phyloP scores from a whole-genome alignment of 64 coral and sea anemone genomes.

The Stichodactyla helianthus region DNA sequence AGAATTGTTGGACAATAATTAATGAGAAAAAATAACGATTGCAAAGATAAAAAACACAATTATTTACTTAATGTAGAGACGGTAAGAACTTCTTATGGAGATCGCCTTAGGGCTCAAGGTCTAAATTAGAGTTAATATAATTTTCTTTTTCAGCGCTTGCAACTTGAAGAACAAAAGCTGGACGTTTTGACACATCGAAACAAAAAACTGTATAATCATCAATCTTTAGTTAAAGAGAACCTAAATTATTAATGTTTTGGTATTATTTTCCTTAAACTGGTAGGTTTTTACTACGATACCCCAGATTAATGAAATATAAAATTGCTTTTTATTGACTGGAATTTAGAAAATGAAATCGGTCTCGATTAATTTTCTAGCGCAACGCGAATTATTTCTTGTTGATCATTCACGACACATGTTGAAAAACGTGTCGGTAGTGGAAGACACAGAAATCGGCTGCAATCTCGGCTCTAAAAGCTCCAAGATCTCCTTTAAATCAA shows the following conservation, averaged over 20 bases:
- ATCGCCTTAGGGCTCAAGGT: not conserved
- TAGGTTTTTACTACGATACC: not conserved
- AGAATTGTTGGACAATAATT: not conserved
- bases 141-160: not conserved
- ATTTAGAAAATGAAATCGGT: not conserved
- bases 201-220: too few species aligned
- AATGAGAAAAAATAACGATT: not conserved
- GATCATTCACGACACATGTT: not conserved
- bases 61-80: conserved; percentile 2
- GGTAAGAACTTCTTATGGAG: not conserved
- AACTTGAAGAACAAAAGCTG: not conserved
- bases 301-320: not conserved
- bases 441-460: not conserved
- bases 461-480: not conserved
- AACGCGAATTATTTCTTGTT: not conserved
- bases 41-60: not conserved
- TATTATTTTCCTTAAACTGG: too few species aligned
- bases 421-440: not conserved
- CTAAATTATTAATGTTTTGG: too few species aligned
- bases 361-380: not conserved
- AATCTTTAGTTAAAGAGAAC: too few species aligned
- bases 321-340: not conserved
- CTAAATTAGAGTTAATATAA: not conserved
- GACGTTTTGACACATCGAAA: too few species aligned
- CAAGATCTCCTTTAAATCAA: not conserved